Evolutionary conservation across 2,797 vertebrate species (phyloP).

Genomic region (Acanthurus lineatus): DNA sequence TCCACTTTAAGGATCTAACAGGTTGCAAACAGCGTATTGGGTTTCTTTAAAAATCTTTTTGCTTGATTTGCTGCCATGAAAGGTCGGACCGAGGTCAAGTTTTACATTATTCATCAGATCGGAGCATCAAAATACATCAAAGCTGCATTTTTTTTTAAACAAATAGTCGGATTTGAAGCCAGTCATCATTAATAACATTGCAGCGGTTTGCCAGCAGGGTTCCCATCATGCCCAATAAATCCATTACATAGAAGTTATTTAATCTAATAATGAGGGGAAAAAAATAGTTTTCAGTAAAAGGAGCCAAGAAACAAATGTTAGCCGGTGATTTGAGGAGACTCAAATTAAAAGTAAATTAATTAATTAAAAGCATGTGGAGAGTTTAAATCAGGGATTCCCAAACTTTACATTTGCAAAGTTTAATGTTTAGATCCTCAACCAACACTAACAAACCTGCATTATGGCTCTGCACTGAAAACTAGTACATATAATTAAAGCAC

Average conservation of each 20-base stretch:
- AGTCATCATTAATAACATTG: not conserved
- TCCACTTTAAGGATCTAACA: not conserved
- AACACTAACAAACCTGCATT: no score
- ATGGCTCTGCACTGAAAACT: no score
- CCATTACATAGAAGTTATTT: not conserved
- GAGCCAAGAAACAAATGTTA: not conserved
- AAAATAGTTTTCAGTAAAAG: not conserved
- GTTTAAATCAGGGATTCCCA: no score
- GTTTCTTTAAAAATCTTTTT: no score
- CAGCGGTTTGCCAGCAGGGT: not conserved
- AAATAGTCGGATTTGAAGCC: not conserved
- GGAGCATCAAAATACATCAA: conserved; percentile 16
- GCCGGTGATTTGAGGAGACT: not conserved
- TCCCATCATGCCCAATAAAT: conserved; percentile 5
- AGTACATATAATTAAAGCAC: no score
- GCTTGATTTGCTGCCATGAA: not conserved
- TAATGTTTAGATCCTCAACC: no score
- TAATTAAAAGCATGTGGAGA: not conserved
- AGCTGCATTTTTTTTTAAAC: conserved; percentile 14
- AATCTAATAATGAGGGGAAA: not conserved
- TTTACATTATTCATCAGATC: conserved; percentile 29
- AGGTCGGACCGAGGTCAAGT: not conserved
- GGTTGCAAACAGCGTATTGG: not conserved
- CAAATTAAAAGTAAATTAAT: not conserved
- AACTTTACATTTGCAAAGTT: no score